Conservation (phyloP, 1,140 invertebrate species). For the Mya arenaria region DNA sequence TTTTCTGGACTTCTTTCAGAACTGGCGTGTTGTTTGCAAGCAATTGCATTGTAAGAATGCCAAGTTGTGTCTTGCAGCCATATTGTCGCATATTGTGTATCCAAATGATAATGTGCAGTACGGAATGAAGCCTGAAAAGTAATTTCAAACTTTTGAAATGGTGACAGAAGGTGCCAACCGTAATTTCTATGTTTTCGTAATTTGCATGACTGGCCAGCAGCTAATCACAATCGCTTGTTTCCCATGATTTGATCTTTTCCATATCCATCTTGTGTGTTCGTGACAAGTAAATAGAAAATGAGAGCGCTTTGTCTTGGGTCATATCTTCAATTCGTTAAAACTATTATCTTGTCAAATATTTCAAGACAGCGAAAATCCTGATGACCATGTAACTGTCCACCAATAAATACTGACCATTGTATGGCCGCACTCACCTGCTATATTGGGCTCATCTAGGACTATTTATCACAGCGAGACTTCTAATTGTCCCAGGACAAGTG, state of each 20-base stretch:
- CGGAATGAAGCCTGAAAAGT: no score
- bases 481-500: conserved; percentile 33
- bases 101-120: no score
- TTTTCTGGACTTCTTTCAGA: no score
- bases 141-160: no score
- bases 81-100: no score
- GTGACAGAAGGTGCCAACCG: no score
- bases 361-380: conserved; percentile 22
- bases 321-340: background rate
- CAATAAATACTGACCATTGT: conserved; percentile 45
- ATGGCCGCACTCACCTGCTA: conserved; percentile 9
- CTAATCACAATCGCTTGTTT: no score
- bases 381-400: conserved; percentile 48
- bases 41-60: no score
- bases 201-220: no score
- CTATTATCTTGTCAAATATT: conserved; percentile 43
- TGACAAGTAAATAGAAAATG: conserved; percentile 2
- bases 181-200: no score
- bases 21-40: no score
- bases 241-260: background rate
- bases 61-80: no score
- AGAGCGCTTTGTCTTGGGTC: background rate
- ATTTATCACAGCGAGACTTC: conserved; percentile 55
- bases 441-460: background rate
- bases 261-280: background rate